A percentile compares a stretch with the other conserved stretches of the same genome.
Conservation (phyloP, 2,888 invertebrate genomes). For the Blomia tropicalis region DNA sequence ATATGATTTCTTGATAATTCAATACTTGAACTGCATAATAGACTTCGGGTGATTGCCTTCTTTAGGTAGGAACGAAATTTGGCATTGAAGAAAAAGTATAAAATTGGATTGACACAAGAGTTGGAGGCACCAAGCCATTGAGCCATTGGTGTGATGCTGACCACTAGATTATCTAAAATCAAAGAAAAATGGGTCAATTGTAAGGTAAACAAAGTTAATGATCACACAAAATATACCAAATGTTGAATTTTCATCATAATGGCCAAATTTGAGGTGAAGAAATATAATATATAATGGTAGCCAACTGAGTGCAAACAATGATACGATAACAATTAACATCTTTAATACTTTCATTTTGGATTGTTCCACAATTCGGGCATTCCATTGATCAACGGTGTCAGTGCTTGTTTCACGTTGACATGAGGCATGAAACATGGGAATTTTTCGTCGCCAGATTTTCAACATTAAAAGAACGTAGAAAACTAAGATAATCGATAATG, state of each 20-base stretch:
- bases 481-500: constrained; percentile 15
- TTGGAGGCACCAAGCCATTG: constrained; percentile 22
- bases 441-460: constrained; percentile 17
- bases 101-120: constrained; percentile 19
- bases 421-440: constrained; percentile 5
- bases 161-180: background rate
- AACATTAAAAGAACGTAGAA: constrained; percentile 17
- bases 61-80: constrained; percentile 17
- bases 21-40: constrained; percentile 1
- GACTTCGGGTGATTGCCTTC: constrained; percentile 3
- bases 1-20: background rate
- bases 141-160: constrained; percentile 19
- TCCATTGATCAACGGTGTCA: constrained; percentile 24
- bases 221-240: background rate
- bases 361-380: constrained; percentile 28
- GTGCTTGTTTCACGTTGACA: constrained; percentile 10
- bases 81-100: constrained; percentile 22
- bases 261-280: constrained; percentile 1
- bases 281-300: constrained; percentile 18
- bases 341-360: constrained; percentile 21
- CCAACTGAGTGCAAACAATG: constrained; percentile 20
- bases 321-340: constrained; percentile 20
- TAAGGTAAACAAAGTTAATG: background rate
- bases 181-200: background rate
- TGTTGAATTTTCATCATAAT: constrained; percentile 10